These are phyloP conservation scores for Trachelipus rathkii DNA, from an alignment of 1,140 invertebrate species.

Conservation along the genomic window DNA sequence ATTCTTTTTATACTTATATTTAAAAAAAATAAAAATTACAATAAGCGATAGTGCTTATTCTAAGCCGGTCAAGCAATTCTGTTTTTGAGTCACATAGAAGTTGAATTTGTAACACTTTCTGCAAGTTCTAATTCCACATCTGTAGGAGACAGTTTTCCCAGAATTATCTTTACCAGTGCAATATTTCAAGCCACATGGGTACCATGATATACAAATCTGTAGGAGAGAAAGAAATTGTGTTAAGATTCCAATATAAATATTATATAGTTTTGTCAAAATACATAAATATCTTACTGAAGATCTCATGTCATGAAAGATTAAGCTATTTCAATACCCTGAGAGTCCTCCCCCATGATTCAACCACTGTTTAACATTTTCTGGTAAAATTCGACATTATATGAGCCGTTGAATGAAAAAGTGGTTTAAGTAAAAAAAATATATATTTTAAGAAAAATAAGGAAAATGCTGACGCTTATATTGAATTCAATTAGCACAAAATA, in stretches of 20 bases:
- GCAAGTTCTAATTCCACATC: conserved; percentile 93
- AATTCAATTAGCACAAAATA: no score
- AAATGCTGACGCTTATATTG: no score
- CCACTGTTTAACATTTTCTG: no score
- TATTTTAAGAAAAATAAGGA: no score
- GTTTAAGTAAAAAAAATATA: no score
- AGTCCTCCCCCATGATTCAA: neutral
- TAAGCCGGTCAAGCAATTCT: conserved; percentile 62
- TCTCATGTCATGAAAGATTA: no score
- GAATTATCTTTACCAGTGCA: conserved; percentile 69
- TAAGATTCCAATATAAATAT: neutral
- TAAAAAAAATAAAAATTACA: no score
- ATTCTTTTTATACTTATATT: no score
- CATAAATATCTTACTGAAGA: no score
- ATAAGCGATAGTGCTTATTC: no score
- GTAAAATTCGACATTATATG: no score
- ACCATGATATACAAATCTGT: conserved; percentile 81
- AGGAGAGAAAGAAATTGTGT: conserved; percentile 48
- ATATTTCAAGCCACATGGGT: conserved; percentile 89
- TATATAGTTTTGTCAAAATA: neutral
- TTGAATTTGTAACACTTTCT: conserved; percentile 80
- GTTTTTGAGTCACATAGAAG: conserved; percentile 75
- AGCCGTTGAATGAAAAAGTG: no score
- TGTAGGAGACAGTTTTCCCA: conserved; percentile 64
- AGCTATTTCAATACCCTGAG: neutral